A percentile compares a stretch with the other conserved stretches of the same genome.
Conservation (phyloP, 2,797 vertebrate species). For the Crocodylus rhombifer region DNA sequence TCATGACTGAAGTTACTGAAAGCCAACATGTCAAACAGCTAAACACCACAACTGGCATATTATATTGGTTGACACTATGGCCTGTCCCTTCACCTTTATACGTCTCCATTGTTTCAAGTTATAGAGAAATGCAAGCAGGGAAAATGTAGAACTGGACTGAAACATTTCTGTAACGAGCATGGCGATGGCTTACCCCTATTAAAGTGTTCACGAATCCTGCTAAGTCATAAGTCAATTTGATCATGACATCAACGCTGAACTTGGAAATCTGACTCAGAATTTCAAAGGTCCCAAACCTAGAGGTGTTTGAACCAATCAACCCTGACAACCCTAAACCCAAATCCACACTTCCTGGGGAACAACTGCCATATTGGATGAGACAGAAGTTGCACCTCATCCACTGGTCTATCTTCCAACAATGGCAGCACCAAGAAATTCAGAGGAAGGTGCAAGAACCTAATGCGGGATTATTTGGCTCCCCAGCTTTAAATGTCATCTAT, state of each 20-base stretch:
- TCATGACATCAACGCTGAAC: not conserved
- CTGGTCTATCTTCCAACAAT: not conserved
- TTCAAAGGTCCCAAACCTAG: not conserved
- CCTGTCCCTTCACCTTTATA: not conserved
- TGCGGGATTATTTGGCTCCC: not conserved
- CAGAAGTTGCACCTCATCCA: not conserved
- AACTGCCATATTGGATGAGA: not conserved
- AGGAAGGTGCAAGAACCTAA: slow-evolving; percentile 1
- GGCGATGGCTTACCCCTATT: not conserved
- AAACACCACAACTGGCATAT: not conserved
- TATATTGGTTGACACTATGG: not conserved
- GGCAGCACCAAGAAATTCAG: accelerated
- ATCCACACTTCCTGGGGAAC: accelerated
- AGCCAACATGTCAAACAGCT: not conserved
- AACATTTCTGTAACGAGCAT: not conserved
- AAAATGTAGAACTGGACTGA: not conserved
- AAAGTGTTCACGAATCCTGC: not conserved
- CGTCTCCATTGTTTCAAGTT: not conserved
- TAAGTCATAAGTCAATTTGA: not conserved
- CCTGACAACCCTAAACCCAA: not conserved
- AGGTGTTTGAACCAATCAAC: not conserved
- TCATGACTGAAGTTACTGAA: not conserved
- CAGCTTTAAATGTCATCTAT: too few relatives aligned
- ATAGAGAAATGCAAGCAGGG: not conserved
- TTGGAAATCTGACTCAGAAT: not conserved